These are phyloP conservation scores for Emberiza fucata DNA, from an alignment of 2,113 vertebrate species.

Conservation along the genomic window DNA sequence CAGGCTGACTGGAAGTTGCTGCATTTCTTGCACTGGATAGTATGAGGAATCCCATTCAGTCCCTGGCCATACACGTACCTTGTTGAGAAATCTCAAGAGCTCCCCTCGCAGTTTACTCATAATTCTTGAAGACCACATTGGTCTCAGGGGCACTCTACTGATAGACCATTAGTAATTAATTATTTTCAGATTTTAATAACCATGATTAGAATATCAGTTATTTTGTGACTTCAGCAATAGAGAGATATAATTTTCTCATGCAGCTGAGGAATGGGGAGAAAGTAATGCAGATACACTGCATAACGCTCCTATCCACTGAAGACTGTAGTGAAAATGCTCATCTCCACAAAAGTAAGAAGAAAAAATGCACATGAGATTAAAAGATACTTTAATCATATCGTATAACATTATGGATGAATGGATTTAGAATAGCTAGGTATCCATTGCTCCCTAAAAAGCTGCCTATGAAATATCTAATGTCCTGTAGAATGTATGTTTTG, in stretches of 20 bases:
- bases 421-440: neutral
- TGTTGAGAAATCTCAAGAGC: neutral
- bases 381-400: neutral
- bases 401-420: neutral
- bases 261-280: neutral
- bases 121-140: neutral
- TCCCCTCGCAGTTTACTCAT: neutral
- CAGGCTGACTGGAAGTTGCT: neutral
- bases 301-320: neutral
- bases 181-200: neutral
- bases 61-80: neutral
- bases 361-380: neutral
- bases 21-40: neutral
- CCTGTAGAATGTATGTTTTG: neutral
- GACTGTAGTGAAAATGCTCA: neutral
- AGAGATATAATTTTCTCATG: neutral
- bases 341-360: neutral
- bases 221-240: neutral
- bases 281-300: neutral
- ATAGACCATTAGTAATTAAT: neutral
- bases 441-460: neutral
- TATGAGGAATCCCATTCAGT: neutral
- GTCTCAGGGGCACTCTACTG: neutral
- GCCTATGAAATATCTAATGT: neutral
- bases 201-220: neutral